Evolutionary conservation across 2,113 vertebrate species (phyloP).

Genomic region (Pogona vitticeps): DNA sequence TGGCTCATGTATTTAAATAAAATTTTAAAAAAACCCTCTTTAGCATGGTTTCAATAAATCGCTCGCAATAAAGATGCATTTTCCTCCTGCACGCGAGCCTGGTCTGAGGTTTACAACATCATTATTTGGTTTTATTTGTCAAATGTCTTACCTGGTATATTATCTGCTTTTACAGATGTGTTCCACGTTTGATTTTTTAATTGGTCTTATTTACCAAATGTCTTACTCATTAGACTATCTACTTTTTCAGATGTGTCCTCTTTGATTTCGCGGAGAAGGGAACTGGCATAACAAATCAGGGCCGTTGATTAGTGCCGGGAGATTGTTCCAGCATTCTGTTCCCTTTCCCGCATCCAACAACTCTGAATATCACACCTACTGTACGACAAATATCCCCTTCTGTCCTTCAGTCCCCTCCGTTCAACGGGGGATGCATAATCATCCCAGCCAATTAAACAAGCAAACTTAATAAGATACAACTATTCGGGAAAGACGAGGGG

Average conservation of each 20-base stretch:
- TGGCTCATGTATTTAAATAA: background rate
- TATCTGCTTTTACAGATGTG: slow-evolving; percentile 79
- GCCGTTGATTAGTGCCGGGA: slow-evolving; percentile 14
- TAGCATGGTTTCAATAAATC: slow-evolving; percentile 2
- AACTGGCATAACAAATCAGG: slow-evolving; percentile 33
- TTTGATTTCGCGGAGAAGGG: slow-evolving; percentile 48
- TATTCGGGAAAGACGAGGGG: accelerated
- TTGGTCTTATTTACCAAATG: slow-evolving; percentile 79
- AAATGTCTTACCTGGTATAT: slow-evolving; percentile 77
- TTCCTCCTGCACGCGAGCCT: background rate
- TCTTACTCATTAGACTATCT: slow-evolving; percentile 78
- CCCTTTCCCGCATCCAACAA: background rate
- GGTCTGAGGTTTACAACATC: slow-evolving; percentile 65
- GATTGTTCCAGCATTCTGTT: slow-evolving; percentile 22
- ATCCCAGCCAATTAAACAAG: background rate
- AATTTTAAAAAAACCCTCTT: background rate
- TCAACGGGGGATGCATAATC: background rate
- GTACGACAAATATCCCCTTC: background rate
- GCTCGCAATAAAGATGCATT: slow-evolving; percentile 8
- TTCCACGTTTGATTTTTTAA: slow-evolving; percentile 73
- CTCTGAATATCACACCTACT: background rate
- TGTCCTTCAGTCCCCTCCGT: background rate
- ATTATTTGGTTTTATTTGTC: slow-evolving; percentile 73
- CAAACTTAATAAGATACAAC: background rate
- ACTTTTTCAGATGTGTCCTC: slow-evolving; percentile 68